Percentiles rank a stretch among this genome's conserved stretches.
These are phyloP conservation scores for Phytoseiulus persimilis DNA, from an alignment of 2,888 invertebrate genomes.

Conservation along the genomic window DNA sequence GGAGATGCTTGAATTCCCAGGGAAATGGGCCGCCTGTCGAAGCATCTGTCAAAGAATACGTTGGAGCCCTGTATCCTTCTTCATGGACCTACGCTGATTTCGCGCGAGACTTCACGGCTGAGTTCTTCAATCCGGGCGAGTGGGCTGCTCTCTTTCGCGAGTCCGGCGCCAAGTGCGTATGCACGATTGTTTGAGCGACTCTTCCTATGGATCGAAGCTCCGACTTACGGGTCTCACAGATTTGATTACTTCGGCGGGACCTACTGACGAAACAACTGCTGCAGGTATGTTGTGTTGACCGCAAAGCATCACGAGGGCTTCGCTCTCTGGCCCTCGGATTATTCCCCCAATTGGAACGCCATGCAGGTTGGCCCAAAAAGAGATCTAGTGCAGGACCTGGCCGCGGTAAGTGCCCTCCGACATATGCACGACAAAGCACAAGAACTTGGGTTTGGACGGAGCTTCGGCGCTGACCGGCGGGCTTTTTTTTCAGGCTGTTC, in stretches of 20 bases:
- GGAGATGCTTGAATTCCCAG: neutral
- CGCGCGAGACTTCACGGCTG: conserved; percentile 52
- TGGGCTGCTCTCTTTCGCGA: conserved; percentile 53
- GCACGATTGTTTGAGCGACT: too few relatives aligned
- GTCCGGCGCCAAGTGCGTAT: conserved; percentile 56
- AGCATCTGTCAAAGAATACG: conserved; percentile 49
- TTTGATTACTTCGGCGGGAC: too few relatives aligned
- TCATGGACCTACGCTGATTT: conserved; percentile 54
- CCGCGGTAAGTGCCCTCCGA: neutral
- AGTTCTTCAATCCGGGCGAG: conserved; percentile 52
- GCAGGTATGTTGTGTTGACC: conserved; percentile 61
- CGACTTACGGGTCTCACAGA: too few relatives aligned
- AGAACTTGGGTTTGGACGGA: too few relatives aligned
- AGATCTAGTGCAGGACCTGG: conserved; percentile 58
- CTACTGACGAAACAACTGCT: neutral
- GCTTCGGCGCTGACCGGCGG: too few relatives aligned
- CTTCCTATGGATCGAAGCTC: too few relatives aligned
- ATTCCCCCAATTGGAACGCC: conserved; percentile 76
- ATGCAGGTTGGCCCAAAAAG: conserved; percentile 66
- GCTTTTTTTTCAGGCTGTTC: neutral
- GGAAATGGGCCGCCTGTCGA: neutral
- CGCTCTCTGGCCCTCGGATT: conserved; percentile 69
- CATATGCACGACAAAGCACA: too few relatives aligned
- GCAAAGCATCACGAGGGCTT: conserved; percentile 83
- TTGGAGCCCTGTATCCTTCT: conserved; percentile 52